Evolutionary conservation across 2,888 invertebrate genomes (phyloP), one percentile per base, ranked within the genome.

Genomic region (Pseudanteris insignis): DNA sequence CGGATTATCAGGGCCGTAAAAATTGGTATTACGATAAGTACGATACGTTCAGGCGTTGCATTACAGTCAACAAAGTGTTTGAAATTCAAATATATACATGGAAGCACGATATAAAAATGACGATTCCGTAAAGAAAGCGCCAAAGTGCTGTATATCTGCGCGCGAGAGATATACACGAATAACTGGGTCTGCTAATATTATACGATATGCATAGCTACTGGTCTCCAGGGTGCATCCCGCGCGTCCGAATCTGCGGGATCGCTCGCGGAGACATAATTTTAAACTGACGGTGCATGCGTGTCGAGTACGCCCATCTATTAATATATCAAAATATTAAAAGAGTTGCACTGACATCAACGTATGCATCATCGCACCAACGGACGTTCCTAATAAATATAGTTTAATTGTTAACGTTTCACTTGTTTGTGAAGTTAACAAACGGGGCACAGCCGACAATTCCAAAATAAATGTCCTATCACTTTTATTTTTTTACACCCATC

Each of bases 241-340:
- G 37, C 29, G 33, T 26, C 46, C 44, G 32, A 36, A 15, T 33
- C 51, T 43, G 21, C 38, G 36, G 34, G 33, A 57, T 48, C 26
- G 47, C 62, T 58, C 40, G 59, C 47, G 38, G 55, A 33, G 54
- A 48, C 63, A 59, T 58, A 61, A 64, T 61, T 58, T 58, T 41
- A 48, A 61, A 34, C 53, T 48, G 51, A 47, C 51, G 51, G 41
- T 28, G 50, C 40, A 46, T 46, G 34, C 28, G 14, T 11, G 18
- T 4, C 34, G 43, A 18, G 18, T 30, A 28, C 37, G n/a, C 24
- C 29, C 47, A 32, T 48, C 30, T 32, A 48, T 48, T 37, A 37
- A 25, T 25, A 29, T 10, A 7, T 10, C 9, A 10, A 11, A 28
- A 37, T 37, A 47, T 29, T 41, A 47, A 47, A 59, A 38, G 30